phyloP scores from a whole-genome alignment of 2,113 vertebrate genomes.

The Lagopus leucura region DNA sequence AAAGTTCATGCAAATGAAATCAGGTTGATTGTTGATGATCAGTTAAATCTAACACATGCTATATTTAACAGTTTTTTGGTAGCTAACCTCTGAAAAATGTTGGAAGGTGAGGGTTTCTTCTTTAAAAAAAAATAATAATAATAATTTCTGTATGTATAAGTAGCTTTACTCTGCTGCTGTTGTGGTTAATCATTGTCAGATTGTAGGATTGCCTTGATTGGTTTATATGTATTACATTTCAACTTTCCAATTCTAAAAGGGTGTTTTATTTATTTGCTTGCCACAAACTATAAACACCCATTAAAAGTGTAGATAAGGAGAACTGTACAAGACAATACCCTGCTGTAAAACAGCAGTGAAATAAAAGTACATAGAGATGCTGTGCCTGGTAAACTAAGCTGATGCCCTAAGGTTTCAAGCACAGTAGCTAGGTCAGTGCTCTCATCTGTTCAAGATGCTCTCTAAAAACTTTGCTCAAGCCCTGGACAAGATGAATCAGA shows the following conservation, averaged over 20 bases:
- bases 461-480: not conserved
- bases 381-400: not conserved
- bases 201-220: conserved; percentile 42
- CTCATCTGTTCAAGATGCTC: not conserved
- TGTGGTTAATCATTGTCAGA: conserved; percentile 61
- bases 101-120: not conserved
- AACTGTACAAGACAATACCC: conserved; percentile 20
- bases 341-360: conserved; percentile 31
- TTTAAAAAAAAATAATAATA: no score
- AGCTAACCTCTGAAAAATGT: not conserved
- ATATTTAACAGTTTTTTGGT: not conserved
- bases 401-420: not conserved
- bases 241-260: conserved; percentile 32
- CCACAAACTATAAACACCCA: conserved; percentile 66
- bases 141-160: not conserved
- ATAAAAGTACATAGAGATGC: not conserved
- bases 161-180: not conserved
- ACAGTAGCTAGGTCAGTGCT: not conserved
- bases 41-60: not conserved
- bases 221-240: conserved; percentile 59
- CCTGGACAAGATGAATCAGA: not conserved
- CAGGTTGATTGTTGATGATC: not conserved
- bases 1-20: not conserved
- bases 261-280: conserved; percentile 63
- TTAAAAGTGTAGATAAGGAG: conserved; percentile 41